Conservation (phyloP, 2,888 invertebrate species). For the Volucella inanis region DNA sequence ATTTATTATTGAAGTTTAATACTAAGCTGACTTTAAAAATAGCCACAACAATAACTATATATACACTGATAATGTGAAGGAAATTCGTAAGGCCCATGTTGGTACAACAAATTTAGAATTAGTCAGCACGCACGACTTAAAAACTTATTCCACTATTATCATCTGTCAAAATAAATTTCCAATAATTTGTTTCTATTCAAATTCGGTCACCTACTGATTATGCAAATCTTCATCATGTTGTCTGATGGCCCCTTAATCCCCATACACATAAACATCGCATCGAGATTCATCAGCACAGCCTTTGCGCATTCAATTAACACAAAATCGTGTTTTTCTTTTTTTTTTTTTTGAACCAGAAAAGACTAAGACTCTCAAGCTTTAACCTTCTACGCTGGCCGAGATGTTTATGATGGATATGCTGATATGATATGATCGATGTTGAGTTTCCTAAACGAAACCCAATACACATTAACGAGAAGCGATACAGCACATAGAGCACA, state of each 20-base stretch:
- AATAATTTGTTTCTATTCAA: constrained; percentile 14
- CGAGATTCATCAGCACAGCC: constrained; percentile 1
- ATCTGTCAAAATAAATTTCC: not conserved
- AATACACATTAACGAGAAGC: not conserved
- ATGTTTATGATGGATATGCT: constrained; percentile 41
- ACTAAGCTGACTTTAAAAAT: too few relatives aligned
- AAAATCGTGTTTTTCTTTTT: not conserved
- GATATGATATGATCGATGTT: too few relatives aligned
- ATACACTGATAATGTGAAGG: too few relatives aligned
- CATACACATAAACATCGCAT: constrained; percentile 7
- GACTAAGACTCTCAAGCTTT: constrained; percentile 29
- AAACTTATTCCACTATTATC: not conserved
- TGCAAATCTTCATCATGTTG: constrained; percentile 38
- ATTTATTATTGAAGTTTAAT: too few relatives aligned
- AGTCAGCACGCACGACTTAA: not conserved
- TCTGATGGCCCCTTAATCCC: constrained; percentile 26
- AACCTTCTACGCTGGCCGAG: constrained; percentile 29
- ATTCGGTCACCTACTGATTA: constrained; percentile 45
- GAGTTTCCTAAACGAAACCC: constrained; percentile 31
- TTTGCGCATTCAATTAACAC: constrained; percentile 14
- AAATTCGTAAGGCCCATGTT: too few relatives aligned
- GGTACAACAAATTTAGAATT: too few relatives aligned
- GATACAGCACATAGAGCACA: not conserved
- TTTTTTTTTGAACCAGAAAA: constrained; percentile 13
- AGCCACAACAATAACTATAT: too few relatives aligned